Base-by-base conservation (phyloP, 1,140 invertebrate genomes). In the Sitophilus oryzae region DNA sequence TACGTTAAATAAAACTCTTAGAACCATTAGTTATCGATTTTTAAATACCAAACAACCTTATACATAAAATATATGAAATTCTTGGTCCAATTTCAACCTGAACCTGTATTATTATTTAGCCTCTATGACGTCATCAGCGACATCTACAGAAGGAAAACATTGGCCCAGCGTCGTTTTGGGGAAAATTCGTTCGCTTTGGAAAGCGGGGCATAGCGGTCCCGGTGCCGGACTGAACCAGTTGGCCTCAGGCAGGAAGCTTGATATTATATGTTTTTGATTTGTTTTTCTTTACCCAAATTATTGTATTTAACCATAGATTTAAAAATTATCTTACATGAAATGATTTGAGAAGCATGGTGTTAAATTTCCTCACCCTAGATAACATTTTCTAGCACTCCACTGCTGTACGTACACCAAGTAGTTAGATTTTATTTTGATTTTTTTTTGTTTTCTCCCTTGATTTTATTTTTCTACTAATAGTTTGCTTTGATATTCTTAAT, bases 141-240 rank as follows among this genome's bases (percentile, higher is more conserved):
- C 79, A 45, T 77, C 80, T 19, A 78, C 75, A 3, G 79, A 79
- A 61, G 74, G 74, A 56, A 74, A 76, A 45, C 74, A 83, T 60
- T 86, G 86, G 82, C 84, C 84, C 19, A 86, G 84, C 43, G 72
- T 87, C 58, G 85, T 89, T 49, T 81, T 91, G 64, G 86, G 86
- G 65, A 91, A 91, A 78, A 91, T 91, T 70, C 86, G 86, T 67
- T 90, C 88, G 9, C 73, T 91, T 48, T 91, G 88, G 88, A 86
- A 79, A 59, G 80, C 80, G 59, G 85, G 86, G 58, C 80, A 82
- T 16, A 82, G 79, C 40, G 82, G 82, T 43, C 76, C 82, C 34
- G 81, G 79, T 69, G 70, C 77, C 52, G 87, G 87, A 62, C 77
- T 89, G 61, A 89, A 89, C 78, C 86, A 88, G 73, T 77, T 90